Percentiles rank a stretch among this genome's conserved stretches.
Conservation (phyloP, 30 jellyfish, hydroid and myxozoan genomes). For the Phacellophora camtschatica region DNA sequence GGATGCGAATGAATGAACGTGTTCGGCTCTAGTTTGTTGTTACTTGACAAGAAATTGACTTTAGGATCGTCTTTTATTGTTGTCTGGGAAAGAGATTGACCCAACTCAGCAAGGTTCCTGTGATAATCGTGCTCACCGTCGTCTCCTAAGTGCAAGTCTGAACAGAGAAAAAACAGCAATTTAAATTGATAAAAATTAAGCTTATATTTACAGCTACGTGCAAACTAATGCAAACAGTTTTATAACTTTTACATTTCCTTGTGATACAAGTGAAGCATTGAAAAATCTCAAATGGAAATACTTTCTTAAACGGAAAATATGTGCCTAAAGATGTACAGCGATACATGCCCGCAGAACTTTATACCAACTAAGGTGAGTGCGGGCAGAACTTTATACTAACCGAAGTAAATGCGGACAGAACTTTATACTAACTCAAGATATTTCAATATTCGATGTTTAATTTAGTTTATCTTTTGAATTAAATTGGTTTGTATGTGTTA, state of each 20-base stretch:
- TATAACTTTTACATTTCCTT: too few species aligned
- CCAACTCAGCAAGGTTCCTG: conserved; percentile 36
- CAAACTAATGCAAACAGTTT: too few species aligned
- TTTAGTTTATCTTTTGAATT: too few species aligned
- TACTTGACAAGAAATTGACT: not conserved
- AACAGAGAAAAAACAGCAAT: not conserved
- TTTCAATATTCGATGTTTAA: too few species aligned
- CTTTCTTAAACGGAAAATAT: not conserved
- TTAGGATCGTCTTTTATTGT: conserved; percentile 56
- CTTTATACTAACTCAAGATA: too few species aligned
- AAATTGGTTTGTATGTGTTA: too few species aligned
- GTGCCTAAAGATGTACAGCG: not conserved
- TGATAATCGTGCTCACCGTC: conserved; percentile 51
- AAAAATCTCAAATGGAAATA: too few species aligned
- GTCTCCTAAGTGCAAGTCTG: not conserved
- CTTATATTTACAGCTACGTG: too few species aligned
- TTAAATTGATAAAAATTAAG: not conserved
- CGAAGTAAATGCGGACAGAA: too few species aligned
- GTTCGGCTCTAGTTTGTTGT: not conserved
- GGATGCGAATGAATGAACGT: not conserved
- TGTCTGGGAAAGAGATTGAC: conserved; percentile 48
- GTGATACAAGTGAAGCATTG: not conserved
- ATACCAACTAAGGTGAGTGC: too few species aligned
- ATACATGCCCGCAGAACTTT: too few species aligned
- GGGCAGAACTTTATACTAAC: too few species aligned